phyloP scores from a whole-genome alignment of 2,888 invertebrate species.

The Argyresthia albistria region DNA sequence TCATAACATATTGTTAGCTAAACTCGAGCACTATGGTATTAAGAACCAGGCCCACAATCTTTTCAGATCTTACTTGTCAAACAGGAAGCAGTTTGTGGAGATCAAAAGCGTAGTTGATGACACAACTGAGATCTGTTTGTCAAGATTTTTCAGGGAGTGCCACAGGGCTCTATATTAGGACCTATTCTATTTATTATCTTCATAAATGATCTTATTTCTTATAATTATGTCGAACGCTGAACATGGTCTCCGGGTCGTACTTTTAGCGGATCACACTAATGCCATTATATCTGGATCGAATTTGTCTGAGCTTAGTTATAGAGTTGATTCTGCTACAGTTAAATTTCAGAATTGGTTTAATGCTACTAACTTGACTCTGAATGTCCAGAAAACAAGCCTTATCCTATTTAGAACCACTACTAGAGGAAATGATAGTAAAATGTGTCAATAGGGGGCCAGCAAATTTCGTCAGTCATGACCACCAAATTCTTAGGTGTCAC shows the following conservation, averaged over 20 bases:
- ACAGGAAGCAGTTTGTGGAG: background rate
- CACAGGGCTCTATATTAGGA: background rate
- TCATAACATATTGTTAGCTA: background rate
- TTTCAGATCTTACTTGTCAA: background rate
- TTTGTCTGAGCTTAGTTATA: background rate
- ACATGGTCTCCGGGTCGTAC: background rate
- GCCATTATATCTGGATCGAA: background rate
- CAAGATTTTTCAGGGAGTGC: background rate
- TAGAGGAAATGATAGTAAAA: background rate
- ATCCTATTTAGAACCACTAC: background rate
- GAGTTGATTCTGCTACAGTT: too few species aligned
- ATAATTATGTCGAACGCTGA: background rate
- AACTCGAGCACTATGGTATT: background rate
- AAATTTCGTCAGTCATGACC: background rate
- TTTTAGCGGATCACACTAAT: background rate
- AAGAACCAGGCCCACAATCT: background rate
- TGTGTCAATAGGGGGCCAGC: background rate
- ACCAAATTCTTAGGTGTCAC: background rate
- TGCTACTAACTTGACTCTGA: background rate
- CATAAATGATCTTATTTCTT: background rate
- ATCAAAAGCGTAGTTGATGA: background rate
- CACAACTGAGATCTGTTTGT: background rate
- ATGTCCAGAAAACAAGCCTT: background rate
- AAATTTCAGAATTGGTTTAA: background rate
- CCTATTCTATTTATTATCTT: background rate